Percentiles rank a stretch among this genome's conserved stretches.
Evolutionary conservation across 2,113 vertebrate genomes (phyloP).

Genomic region (Hystrix brachyura): DNA sequence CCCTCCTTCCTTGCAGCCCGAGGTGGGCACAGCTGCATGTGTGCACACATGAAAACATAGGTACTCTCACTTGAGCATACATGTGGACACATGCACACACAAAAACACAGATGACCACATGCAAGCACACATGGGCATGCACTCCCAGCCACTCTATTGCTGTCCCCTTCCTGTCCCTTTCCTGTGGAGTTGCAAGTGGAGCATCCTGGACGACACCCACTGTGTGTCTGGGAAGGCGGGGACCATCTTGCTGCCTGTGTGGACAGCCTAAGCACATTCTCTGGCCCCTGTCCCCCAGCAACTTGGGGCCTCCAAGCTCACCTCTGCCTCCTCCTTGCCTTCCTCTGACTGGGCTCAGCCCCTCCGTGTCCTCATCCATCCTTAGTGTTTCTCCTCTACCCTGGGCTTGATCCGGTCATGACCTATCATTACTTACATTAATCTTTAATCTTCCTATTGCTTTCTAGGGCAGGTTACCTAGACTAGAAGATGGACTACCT

Average conservation of each 20-base stretch:
- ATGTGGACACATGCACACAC: fast-evolving
- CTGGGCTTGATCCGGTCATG: background rate
- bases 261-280: background rate
- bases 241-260: too few relatives aligned
- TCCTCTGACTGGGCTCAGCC: background rate
- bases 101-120: background rate
- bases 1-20: fast-evolving
- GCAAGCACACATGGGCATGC: too few relatives aligned
- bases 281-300: background rate
- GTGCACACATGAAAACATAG: too few relatives aligned
- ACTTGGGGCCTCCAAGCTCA: fast-evolving
- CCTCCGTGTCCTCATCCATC: background rate
- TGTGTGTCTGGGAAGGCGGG: background rate
- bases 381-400: background rate
- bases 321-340: background rate
- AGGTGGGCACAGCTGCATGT: too few relatives aligned
- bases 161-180: background rate
- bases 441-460: background rate
- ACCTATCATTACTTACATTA: too few relatives aligned
- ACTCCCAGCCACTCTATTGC: fast-evolving
- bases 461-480: background rate
- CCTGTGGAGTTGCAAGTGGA: background rate
- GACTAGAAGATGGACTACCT: too few relatives aligned
- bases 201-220: fast-evolving
- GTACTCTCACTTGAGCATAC: too few relatives aligned